Percentiles rank a stretch among this genome's conserved stretches.
Conservation (phyloP, 2,797 vertebrate species). For the Leucoraja ocellata region DNA sequence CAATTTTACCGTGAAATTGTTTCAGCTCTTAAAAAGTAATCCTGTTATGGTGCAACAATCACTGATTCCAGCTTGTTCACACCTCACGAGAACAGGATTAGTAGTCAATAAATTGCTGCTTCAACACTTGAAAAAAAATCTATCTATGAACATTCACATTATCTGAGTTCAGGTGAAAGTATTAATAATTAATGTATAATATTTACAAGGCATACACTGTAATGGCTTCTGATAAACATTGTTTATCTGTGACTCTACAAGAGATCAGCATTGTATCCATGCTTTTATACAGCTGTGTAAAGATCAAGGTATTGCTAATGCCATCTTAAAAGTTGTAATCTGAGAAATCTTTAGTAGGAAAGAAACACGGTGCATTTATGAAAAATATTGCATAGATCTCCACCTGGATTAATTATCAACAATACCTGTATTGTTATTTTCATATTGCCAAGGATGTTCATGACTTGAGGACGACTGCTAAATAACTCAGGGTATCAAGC, state of each 20-base stretch:
- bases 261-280: neutral
- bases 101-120: constrained; percentile 34
- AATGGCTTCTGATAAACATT: constrained; percentile 17
- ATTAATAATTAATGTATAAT: constrained; percentile 29
- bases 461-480: neutral
- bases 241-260: neutral
- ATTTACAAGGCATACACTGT: constrained; percentile 30
- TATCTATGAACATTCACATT: constrained; percentile 18
- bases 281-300: neutral
- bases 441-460: constrained; percentile 11
- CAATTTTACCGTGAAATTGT: constrained; percentile 1
- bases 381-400: constrained; percentile 32
- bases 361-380: neutral
- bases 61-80: constrained; percentile 15
- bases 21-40: neutral
- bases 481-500: neutral
- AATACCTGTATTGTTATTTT: constrained; percentile 13
- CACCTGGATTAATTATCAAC: constrained; percentile 29
- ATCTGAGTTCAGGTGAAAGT: constrained; percentile 12
- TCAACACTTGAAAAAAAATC: constrained; percentile 10
- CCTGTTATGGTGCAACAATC: neutral
- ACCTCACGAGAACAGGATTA: constrained; percentile 23
- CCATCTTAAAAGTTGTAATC: neutral
- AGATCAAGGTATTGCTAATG: neutral
- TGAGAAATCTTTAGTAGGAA: constrained; percentile 11